A percentile compares a stretch with the other conserved stretches of the same genome.
Evolutionary conservation across 1,140 invertebrate species (phyloP).

Genomic region (Saccostrea glomerata): DNA sequence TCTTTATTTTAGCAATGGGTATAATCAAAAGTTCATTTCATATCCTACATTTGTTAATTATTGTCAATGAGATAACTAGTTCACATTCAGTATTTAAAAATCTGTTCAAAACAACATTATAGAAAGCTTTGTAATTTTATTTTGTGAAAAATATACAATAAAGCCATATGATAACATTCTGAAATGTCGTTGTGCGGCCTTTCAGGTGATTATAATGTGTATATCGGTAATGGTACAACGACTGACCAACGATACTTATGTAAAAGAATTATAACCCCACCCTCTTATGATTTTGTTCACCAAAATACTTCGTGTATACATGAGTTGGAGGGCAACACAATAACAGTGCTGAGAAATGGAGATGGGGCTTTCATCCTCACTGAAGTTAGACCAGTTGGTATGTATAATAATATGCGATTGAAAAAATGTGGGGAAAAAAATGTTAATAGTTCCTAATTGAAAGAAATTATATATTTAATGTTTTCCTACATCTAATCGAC

Average conservation of each 20-base stretch:
- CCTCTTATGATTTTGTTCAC: neutral
- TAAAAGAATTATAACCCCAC: neutral
- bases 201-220: neutral
- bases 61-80: too few species aligned
- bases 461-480: neutral
- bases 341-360: neutral
- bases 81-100: too few species aligned
- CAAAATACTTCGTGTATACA: neutral
- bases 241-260: neutral
- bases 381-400: constrained; percentile 4
- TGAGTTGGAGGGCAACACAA: neutral
- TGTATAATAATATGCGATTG: neutral
- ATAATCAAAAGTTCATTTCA: too few species aligned
- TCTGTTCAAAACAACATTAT: too few species aligned
- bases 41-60: too few species aligned
- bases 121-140: too few species aligned
- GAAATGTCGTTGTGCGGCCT: neutral
- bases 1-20: too few species aligned
- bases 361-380: neutral
- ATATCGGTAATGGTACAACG: neutral
- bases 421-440: neutral
- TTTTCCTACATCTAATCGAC: too few species aligned
- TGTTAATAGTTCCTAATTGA: neutral
- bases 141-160: too few species aligned
- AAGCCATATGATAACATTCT: neutral